Percentiles rank a stretch among this genome's conserved stretches.
These are phyloP conservation scores for Pseudomyrmex pallidus DNA, from an alignment of 1,140 invertebrate species.

Conservation along the genomic window DNA sequence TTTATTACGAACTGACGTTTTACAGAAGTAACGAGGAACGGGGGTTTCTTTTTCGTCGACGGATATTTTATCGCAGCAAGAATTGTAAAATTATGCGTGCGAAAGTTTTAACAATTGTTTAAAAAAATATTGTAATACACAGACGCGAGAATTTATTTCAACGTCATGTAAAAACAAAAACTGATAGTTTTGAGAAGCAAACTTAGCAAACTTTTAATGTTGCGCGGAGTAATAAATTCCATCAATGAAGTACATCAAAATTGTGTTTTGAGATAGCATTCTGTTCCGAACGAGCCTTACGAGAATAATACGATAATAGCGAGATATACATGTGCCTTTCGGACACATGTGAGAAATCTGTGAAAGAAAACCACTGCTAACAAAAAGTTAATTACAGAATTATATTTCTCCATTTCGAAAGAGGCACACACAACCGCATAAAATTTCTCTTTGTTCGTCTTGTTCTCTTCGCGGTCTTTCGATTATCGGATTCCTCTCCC, in stretches of 20 bases:
- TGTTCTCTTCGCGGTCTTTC: slow-evolving; percentile 40
- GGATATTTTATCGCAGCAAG: not conserved
- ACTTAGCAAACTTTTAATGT: too few species aligned
- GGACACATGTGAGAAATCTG: slow-evolving; percentile 53
- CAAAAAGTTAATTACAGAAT: slow-evolving; percentile 82
- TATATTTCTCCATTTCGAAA: slow-evolving; percentile 62
- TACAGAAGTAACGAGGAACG: not conserved
- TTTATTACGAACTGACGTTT: slow-evolving; percentile 44
- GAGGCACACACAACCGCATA: slow-evolving; percentile 75
- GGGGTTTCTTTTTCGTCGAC: not conserved
- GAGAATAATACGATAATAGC: slow-evolving; percentile 38
- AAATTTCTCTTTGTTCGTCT: slow-evolving; percentile 14
- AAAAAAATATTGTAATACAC: not conserved
- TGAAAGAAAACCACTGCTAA: slow-evolving; percentile 47
- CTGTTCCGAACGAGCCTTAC: slow-evolving; percentile 24
- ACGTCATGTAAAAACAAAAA: too few species aligned
- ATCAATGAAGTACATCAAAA: slow-evolving; percentile 12
- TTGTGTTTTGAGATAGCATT: not conserved
- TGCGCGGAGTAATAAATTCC: not conserved
- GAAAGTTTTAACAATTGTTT: not conserved
- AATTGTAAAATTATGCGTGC: not conserved
- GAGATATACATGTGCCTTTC: not conserved
- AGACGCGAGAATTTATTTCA: too few species aligned
- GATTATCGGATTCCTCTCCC: slow-evolving; percentile 49
- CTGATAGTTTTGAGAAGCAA: too few species aligned